Evolutionary conservation across 1,140 invertebrate genomes (phyloP), one percentile per base, ranked within the genome.

Genomic region (Drosophila virilis): DNA sequence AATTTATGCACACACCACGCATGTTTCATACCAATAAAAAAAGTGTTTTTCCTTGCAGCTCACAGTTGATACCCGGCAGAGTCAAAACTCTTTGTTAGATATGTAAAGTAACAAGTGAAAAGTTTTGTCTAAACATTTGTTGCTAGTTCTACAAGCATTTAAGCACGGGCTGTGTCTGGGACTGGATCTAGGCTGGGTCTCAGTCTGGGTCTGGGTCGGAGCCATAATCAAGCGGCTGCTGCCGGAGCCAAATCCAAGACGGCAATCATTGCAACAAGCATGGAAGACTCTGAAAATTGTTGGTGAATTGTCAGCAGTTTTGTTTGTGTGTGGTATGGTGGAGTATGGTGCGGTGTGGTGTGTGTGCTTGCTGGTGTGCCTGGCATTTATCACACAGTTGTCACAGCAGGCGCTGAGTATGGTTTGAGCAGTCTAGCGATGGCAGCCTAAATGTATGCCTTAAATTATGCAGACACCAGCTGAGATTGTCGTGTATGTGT

Each of bases 381-480:
- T 72, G 79, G 80, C 84, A 88, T 88, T 88, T 88, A 88, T 88
- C 84, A 88, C 80, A 83, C 84, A 89, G 77, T 71, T 75, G 73
- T 68, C 66, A 61, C 72, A 72, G 72, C 59, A 78, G 76, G 54
- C 61, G 54, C 45, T 60, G 55, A 55, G 57, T 32, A 52, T 38
- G 58, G 32, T 43, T 61, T 40, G 55, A 69, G 57, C 66, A 69
- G 58, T 69, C 58, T 43, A 74, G 64, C 74, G 61, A 42, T 61
- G 66, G 59, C 80, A 74, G 85, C 84, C 84, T 89, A 88, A 88
- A 88, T 89, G 84, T 88, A 90, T 89, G 84, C 84, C 80, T 89
- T 89, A 84, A 89, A 89, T 89, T 89, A 89, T 89, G 84, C 85
- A 89, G 84, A 84, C 84, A 84, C 84, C 84, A 89, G 84, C 84